Base-by-base conservation (phyloP, 2,888 invertebrate species). In the Ormyrus thymus region DNA sequence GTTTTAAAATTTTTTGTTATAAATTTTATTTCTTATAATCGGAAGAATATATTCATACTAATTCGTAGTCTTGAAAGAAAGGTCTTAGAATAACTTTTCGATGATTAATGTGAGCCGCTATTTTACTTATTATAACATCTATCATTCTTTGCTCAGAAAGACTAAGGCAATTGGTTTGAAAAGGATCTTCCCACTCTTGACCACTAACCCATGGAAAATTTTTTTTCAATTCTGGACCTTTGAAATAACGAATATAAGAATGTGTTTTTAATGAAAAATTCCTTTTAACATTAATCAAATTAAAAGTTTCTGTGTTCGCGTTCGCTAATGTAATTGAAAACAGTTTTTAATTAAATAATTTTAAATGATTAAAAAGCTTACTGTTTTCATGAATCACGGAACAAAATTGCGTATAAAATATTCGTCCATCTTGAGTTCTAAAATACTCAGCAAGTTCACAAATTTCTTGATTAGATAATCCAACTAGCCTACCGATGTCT, bases 371-470 rank as follows among this genome's bases (percentile, higher is more conserved):
- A 48, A 59, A 51, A 29, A 43, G 78, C 85, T 85, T 87, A 94
- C 94, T 93, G 90, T 93, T 93, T 46, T 93, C 92, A 81, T 94
- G 94, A 80, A 95, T 93, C 82, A 95, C 92, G 88, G 94, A 92
- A 86, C 95, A 95, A 81, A 96, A 93, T 90, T 95, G 95, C 4
- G 93, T 92, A 89, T 96, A 96, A 76, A 94, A 92, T 73, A 96
- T 92, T 83, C 95, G 92, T 78, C 96, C 95, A 91, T 96, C 95
- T 82, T 94, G 94, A n/a, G 94, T 92, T 61, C 95, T 92, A 91
- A 95, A 96, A 91, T 95, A 95, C 90, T 95, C 95, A 0, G 94
- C 93, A 10, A 96, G 89, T 87, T 95, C 95, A 6, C 92, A 90
- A 83, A 95, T 93, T 91, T 96, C 95, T 72, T 92, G 92, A 84